A percentile compares a stretch with the other conserved stretches of the same genome.
Conservation (phyloP, 2,113 vertebrate genomes). For the Cheirogaleus medius region DNA sequence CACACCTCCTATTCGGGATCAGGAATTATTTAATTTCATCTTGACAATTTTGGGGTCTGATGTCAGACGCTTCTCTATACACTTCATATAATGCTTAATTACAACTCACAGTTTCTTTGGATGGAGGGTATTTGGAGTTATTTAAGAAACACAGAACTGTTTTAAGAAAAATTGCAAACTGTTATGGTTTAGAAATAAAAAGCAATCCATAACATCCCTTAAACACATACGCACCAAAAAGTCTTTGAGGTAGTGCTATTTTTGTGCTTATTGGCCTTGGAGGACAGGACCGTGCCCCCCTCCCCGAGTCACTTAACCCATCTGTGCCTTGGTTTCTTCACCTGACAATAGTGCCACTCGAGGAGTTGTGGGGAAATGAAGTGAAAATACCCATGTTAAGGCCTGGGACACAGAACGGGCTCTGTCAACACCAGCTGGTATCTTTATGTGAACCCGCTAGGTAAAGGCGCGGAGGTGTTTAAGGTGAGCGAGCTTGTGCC, state of each 20-base stretch:
- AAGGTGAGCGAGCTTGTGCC: not conserved
- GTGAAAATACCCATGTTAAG: not conserved
- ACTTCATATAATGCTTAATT: not conserved
- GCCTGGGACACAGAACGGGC: too few relatives aligned
- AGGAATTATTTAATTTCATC: not conserved
- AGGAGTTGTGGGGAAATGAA: not conserved
- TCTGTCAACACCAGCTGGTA: not conserved
- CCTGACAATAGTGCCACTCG: not conserved
- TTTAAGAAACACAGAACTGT: slow-evolving; percentile 30
- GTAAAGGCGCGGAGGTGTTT: not conserved
- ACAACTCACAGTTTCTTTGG: not conserved
- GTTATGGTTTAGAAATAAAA: slow-evolving; percentile 18
- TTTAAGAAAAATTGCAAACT: slow-evolving; percentile 28
- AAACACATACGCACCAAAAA: not conserved
- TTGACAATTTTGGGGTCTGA: not conserved
- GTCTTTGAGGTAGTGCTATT: not conserved
- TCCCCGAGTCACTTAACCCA: not conserved
- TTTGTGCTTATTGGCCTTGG: not conserved
- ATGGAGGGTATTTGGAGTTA: not conserved
- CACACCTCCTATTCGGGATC: not conserved
- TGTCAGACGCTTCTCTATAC: not conserved
- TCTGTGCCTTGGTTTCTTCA: not conserved
- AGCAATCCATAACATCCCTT: slow-evolving; percentile 33
- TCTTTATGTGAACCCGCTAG: not conserved
- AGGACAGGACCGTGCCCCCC: not conserved